Evolutionary conservation across 2,888 invertebrate species (phyloP), one percentile per base, ranked within the genome.

Genomic region (Eupithecia vulgata): DNA sequence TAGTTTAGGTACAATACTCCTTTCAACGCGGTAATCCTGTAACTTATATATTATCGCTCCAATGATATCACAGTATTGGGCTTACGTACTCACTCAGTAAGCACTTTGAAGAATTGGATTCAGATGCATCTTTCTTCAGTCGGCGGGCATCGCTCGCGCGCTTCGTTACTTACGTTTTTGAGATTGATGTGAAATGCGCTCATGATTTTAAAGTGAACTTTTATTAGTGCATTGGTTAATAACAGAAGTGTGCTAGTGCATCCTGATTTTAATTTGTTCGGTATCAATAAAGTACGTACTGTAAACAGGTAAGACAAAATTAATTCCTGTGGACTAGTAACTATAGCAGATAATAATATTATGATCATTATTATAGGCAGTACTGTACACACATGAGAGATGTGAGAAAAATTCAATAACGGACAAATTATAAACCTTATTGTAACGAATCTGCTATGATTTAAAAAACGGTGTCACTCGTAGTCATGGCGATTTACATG

Each of bases 101-200:
- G 68, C 73, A 80, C 79, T 76, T 82, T 78, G 77, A 74, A 80
- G 80, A 76, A 80, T 82, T 78, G 67, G 79, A 82, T 84, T 82
- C 84, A 87, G 85, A 87, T 90, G 91, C 90, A 91, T 84, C 85
- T 48, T 48, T n/a, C 17, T 87, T 85, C 91, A 92, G 92, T 92
- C 84, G 85, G 79, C 82, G 83, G 84, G 84, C 83, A 87, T 80
- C 85, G 79, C 83, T 87, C 88, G 83, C 68, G 81, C 87, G 83
- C 89, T 85, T 87, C 84, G 81, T 80, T 78, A 37, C 67, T 62
- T 71, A 69, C 61, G 68, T 15, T 25, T 57, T 21, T 57, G 57
- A 72, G 52, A 66, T 75, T 52, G 12, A 65, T 72, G 61, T 66
- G 35, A 59, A 61, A 67, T n/a, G 37, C 30, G 65, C 7, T 65